phyloP scores from a whole-genome alignment of 2,797 vertebrate species.

The Chloroceryle amazona region DNA sequence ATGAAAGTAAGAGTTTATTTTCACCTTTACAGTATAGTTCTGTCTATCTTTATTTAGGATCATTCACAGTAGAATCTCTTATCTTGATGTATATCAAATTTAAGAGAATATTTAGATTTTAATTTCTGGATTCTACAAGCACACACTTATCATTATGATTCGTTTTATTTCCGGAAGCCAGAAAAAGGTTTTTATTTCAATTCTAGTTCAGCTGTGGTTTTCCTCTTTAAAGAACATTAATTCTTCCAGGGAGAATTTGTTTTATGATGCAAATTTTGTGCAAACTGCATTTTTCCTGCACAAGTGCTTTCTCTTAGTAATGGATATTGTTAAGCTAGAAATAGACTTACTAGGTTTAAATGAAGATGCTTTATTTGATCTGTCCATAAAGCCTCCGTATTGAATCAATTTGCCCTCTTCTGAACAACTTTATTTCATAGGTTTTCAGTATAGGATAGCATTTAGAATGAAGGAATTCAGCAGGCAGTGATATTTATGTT shows the following conservation, averaged over 20 bases:
- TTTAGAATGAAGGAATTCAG: neutral
- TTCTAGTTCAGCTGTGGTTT: neutral
- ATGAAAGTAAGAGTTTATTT: neutral
- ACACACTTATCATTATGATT: neutral
- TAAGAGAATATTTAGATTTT: neutral
- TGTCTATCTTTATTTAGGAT: neutral
- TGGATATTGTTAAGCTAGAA: neutral
- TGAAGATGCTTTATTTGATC: neutral
- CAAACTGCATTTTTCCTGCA: neutral
- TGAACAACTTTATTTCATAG: neutral
- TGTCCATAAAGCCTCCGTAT: neutral
- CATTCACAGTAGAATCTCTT: neutral
- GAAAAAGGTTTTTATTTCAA: neutral
- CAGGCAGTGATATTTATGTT: neutral
- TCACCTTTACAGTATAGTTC: neutral
- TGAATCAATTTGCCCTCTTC: neutral
- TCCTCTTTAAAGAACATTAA: neutral
- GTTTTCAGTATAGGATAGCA: neutral
- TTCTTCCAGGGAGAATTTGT: neutral
- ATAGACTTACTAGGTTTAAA: neutral
- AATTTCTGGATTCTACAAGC: neutral
- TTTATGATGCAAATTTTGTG: neutral
- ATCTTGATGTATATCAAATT: neutral
- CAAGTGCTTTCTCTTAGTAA: neutral
- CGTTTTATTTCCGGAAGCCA: neutral